phyloP scores from a whole-genome alignment of 2,113 vertebrate genomes.

The Dipodomys stephensi region DNA sequence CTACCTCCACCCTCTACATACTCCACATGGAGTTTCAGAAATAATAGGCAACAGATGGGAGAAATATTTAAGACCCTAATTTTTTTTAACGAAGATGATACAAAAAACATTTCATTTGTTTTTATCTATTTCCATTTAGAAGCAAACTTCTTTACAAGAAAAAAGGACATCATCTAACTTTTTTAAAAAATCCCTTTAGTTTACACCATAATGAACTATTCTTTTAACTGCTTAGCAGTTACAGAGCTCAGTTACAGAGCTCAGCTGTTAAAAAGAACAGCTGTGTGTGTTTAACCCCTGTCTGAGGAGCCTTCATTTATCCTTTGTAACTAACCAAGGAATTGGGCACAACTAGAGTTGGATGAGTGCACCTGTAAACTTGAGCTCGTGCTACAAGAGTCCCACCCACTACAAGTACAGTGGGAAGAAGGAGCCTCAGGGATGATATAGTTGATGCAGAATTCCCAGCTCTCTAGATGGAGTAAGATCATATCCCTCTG shows the following conservation, averaged over 20 bases:
- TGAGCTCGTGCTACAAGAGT: not conserved
- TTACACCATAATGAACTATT: slow-evolving; percentile 70
- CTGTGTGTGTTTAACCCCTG: not conserved
- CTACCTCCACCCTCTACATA: slow-evolving; percentile 41
- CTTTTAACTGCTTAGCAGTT: slow-evolving; percentile 1
- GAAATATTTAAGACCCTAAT: slow-evolving; percentile 68
- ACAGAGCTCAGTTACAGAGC: slow-evolving; percentile 10
- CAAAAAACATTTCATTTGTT: slow-evolving; percentile 78
- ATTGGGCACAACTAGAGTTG: not conserved
- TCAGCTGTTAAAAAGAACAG: not conserved
- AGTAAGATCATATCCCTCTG: not conserved
- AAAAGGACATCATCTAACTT: slow-evolving; percentile 63
- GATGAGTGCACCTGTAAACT: fast-evolving
- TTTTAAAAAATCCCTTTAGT: slow-evolving; percentile 19
- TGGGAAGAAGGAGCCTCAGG: not conserved
- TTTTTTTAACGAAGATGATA: slow-evolving; percentile 63
- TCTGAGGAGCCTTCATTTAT: not conserved
- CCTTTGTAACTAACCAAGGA: not conserved
- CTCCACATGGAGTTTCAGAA: slow-evolving; percentile 72
- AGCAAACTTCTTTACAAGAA: slow-evolving; percentile 56
- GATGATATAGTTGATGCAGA: not conserved
- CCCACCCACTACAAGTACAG: fast-evolving
- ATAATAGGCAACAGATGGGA: slow-evolving; percentile 83
- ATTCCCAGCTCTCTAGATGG: not conserved
- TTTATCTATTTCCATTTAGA: slow-evolving; percentile 57